These are phyloP conservation scores for Antrozous pallidus DNA, from an alignment of 2,797 vertebrate genomes.

Conservation along the genomic window DNA sequence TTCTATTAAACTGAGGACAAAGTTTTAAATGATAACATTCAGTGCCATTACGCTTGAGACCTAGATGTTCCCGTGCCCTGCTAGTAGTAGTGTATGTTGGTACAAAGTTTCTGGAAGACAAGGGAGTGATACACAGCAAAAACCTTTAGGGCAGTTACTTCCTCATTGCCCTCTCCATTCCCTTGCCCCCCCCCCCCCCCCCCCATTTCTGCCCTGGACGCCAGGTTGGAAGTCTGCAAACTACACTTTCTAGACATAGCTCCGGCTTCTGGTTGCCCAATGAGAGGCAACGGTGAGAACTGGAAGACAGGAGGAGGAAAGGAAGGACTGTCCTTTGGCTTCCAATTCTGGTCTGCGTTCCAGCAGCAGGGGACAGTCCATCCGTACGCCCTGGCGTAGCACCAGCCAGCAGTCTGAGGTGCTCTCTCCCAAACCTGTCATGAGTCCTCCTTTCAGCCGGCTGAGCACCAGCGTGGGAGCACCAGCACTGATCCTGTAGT, in stretches of 20 bases:
- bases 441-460: not conserved
- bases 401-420: no score
- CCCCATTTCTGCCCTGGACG: not conserved
- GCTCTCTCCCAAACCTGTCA: not conserved
- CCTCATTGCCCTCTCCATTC: not conserved
- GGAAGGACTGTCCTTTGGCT: not conserved
- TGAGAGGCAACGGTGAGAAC: not conserved
- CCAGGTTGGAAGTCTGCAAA: not conserved
- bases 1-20: not conserved
- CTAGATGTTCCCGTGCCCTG: no score
- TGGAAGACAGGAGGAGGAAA: not conserved
- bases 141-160: not conserved
- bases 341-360: not conserved
- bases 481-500: not conserved
- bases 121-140: not conserved
- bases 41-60: not conserved
- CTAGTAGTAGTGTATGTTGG: no score
- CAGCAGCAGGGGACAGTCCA: not conserved
- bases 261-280: not conserved
- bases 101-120: not conserved
- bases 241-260: not conserved
- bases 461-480: not conserved
- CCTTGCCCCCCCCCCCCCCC: no score
- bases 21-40: not conserved
- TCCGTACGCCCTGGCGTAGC: no score